These are phyloP conservation scores for Acanthopleura granulata DNA, from an alignment of 2,888 invertebrate species.

Conservation along the genomic window DNA sequence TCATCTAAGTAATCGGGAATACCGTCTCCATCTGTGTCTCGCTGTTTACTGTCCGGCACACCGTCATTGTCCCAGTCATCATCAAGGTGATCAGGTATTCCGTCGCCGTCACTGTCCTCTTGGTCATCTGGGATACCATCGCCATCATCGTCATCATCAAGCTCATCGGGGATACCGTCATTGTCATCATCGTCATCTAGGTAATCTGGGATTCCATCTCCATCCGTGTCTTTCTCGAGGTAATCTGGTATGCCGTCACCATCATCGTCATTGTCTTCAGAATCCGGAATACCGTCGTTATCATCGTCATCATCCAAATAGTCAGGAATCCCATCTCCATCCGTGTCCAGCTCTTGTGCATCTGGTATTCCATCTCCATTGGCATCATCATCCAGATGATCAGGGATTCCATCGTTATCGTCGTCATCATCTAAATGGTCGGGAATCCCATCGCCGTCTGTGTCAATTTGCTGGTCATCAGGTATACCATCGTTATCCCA, in stretches of 20 bases:
- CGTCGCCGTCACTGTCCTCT: conserved; percentile 63
- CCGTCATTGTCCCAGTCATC: conserved; percentile 59
- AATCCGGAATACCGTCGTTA: conserved; percentile 45
- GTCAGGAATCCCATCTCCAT: conserved; percentile 54
- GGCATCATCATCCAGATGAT: conserved; percentile 45
- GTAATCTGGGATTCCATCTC: conserved; percentile 59
- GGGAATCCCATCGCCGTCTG: conserved; percentile 57
- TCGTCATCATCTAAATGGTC: conserved; percentile 41
- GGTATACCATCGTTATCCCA: conserved; percentile 36
- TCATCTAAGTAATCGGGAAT: conserved; percentile 41
- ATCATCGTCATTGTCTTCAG: conserved; percentile 53
- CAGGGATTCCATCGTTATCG: conserved; percentile 51
- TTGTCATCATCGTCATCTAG: conserved; percentile 54
- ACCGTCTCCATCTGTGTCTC: conserved; percentile 43
- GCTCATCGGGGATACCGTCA: conserved; percentile 58
- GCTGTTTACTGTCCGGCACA: conserved; percentile 48
- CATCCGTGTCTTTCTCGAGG: conserved; percentile 52
- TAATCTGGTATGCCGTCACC: conserved; percentile 62
- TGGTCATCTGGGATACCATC: conserved; percentile 55
- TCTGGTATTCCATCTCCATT: conserved; percentile 57
- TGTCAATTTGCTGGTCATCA: conserved; percentile 34
- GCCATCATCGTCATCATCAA: conserved; percentile 55
- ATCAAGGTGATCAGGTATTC: conserved; percentile 58
- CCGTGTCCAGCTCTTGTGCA: conserved; percentile 30
- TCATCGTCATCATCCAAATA: conserved; percentile 41